These are phyloP conservation scores for Butorides virescens DNA, from an alignment of 2,113 vertebrate genomes.

Conservation along the genomic window DNA sequence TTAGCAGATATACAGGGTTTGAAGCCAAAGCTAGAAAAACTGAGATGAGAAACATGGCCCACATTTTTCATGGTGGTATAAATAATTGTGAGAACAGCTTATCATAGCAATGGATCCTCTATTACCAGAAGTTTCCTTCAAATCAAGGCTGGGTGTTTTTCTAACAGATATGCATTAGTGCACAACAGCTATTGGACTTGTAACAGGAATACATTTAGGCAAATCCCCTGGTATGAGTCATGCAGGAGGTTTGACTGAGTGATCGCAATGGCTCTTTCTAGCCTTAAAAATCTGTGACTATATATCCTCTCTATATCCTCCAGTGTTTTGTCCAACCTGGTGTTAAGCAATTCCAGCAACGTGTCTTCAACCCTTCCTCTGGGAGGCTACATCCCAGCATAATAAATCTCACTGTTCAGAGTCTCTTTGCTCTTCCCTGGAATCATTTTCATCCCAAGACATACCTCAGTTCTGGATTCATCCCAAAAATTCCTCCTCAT, in stretches of 20 bases:
- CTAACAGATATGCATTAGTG: neutral
- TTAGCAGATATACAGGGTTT: neutral
- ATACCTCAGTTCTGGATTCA: neutral
- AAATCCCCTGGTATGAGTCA: neutral
- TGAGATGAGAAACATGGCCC: neutral
- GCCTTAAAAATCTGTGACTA: neutral
- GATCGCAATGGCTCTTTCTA: neutral
- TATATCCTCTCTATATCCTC: neutral
- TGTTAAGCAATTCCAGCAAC: conserved; percentile 20
- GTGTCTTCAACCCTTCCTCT: neutral
- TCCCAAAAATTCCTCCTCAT: neutral
- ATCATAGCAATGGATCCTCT: neutral
- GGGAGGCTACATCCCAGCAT: neutral
- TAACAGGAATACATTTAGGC: neutral
- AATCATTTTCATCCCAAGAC: neutral
- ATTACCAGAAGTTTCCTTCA: neutral
- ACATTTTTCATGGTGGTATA: neutral
- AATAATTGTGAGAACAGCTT: neutral
- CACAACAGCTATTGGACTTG: neutral
- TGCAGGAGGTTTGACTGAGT: neutral
- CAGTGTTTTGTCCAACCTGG: conserved; percentile 1
- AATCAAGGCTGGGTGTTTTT: neutral
- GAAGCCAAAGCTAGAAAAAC: neutral
- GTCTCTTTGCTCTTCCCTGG: neutral
- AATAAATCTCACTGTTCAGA: conserved; percentile 22